Conservation (phyloP, 92 coral and sea anemone species). For the Actinernus sp. region DNA sequence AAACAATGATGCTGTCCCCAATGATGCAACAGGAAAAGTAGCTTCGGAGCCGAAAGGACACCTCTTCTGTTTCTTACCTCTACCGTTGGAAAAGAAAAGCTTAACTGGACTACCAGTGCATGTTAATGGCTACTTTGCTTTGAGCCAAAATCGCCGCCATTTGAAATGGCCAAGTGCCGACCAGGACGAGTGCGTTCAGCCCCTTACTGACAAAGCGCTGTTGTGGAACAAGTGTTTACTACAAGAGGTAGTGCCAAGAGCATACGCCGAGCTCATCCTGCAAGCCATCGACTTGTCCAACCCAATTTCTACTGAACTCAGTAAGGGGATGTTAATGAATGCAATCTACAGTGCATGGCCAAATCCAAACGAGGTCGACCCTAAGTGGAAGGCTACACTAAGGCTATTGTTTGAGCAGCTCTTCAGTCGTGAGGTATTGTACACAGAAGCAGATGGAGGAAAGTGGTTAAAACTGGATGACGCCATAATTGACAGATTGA, state of each 20-base stretch:
- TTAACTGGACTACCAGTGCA: slow-evolving; percentile 87
- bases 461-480: slow-evolving; percentile 66
- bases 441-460: slow-evolving; percentile 60
- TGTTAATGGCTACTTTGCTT: slow-evolving; percentile 82
- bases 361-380: slow-evolving; percentile 36
- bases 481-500: slow-evolving; percentile 20
- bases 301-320: neutral
- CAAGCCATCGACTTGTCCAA: slow-evolving; percentile 1
- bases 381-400: slow-evolving; percentile 50
- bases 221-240: slow-evolving; percentile 77
- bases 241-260: slow-evolving; percentile 64
- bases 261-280: slow-evolving; percentile 63
- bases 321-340: neutral
- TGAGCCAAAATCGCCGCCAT: slow-evolving; percentile 84
- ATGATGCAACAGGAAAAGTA: too few relatives aligned
- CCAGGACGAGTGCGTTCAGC: slow-evolving; percentile 25
- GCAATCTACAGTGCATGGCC: slow-evolving; percentile 79
- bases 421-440: slow-evolving; percentile 16
- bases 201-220: slow-evolving; percentile 69
- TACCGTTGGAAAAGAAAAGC: slow-evolving; percentile 70
- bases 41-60: slow-evolving; percentile 50
- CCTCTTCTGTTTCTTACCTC: slow-evolving; percentile 77
- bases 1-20: too few relatives aligned
- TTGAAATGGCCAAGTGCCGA: slow-evolving; percentile 79
- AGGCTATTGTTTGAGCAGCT: slow-evolving; percentile 28